phyloP scores from a whole-genome alignment of 2,797 vertebrate species.

The Mus minutoides region DNA sequence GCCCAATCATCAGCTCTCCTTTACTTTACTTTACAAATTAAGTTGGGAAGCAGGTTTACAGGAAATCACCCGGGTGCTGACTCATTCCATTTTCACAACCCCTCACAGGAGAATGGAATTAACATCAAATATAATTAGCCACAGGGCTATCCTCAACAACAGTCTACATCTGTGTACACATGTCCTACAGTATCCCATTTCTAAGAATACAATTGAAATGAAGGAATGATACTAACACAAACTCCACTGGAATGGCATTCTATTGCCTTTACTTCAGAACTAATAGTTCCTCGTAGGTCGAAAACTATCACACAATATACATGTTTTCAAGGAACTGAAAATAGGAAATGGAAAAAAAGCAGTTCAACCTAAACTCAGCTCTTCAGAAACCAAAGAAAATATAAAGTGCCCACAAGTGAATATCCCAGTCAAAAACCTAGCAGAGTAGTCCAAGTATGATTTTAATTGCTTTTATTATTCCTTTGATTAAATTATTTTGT shows the following conservation, averaged over 20 bases:
- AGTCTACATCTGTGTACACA: not conserved
- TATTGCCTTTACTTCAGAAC: not conserved
- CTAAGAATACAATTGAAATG: slow-evolving; percentile 11
- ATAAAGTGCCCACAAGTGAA: not conserved
- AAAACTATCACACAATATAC: not conserved
- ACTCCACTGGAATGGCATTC: not conserved
- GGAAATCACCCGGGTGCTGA: too few relatives aligned
- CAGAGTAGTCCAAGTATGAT: slow-evolving; percentile 26
- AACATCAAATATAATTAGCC: too few relatives aligned
- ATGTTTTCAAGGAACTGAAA: slow-evolving; percentile 1
- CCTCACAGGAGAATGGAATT: too few relatives aligned
- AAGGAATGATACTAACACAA: not conserved
- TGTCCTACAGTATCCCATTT: not conserved
- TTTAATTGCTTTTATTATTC: not conserved
- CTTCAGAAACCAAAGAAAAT: slow-evolving; percentile 26
- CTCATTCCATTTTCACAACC: too few relatives aligned
- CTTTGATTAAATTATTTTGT: slow-evolving; percentile 21
- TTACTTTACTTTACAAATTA: too few relatives aligned
- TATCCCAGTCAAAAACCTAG: not conserved
- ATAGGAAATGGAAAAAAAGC: not conserved
- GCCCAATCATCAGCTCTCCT: too few relatives aligned
- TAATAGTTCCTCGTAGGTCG: not conserved
- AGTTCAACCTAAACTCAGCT: not conserved
- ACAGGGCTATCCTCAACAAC: too few relatives aligned
- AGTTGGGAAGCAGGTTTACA: too few relatives aligned